Percentiles rank a stretch among this genome's conserved stretches.
Conservation (phyloP, 35 echinoderm and acorn worm genomes). For the Anneissia japonica region DNA sequence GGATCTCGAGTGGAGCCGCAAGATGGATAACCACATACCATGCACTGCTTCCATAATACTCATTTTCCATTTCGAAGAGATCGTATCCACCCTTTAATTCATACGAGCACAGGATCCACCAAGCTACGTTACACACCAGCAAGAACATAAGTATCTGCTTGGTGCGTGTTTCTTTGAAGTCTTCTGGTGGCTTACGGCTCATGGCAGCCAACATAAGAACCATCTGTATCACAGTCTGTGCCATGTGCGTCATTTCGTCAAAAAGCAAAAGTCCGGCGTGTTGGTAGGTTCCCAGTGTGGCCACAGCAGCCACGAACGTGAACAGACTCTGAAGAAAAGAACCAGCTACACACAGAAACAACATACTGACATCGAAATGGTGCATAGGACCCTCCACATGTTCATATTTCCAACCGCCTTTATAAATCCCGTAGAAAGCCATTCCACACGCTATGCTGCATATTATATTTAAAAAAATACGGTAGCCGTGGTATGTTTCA, state of each 20-base stretch:
- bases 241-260: conserved; percentile 71
- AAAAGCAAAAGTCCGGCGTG: conserved; percentile 62
- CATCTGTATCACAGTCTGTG: conserved; percentile 76
- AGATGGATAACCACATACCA: conserved; percentile 96
- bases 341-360: conserved; percentile 66
- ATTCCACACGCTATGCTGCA: conserved; percentile 55
- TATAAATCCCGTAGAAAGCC: conserved; percentile 75
- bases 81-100: conserved; percentile 96
- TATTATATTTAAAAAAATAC: conserved; percentile 78
- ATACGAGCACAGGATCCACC: conserved; percentile 87
- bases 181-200: conserved; percentile 74
- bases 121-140: conserved; percentile 82
- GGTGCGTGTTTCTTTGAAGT: conserved; percentile 78
- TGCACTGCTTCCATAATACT: conserved; percentile 75
- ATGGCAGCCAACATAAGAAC: conserved; percentile 82
- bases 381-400: conserved; percentile 67
- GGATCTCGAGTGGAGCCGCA: conserved; percentile 77
- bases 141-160: conserved; percentile 96
- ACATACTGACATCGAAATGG: conserved; percentile 54
- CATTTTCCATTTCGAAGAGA: conserved; percentile 75
- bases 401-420: conserved; percentile 71
- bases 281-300: conserved; percentile 27
- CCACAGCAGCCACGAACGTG: conserved; percentile 69
- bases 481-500: conserved; percentile 75
- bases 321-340: conserved; percentile 69